Evolutionary conservation across 2,797 vertebrate genomes (phyloP).

Genomic region (Hephaestus fuliginosus): DNA sequence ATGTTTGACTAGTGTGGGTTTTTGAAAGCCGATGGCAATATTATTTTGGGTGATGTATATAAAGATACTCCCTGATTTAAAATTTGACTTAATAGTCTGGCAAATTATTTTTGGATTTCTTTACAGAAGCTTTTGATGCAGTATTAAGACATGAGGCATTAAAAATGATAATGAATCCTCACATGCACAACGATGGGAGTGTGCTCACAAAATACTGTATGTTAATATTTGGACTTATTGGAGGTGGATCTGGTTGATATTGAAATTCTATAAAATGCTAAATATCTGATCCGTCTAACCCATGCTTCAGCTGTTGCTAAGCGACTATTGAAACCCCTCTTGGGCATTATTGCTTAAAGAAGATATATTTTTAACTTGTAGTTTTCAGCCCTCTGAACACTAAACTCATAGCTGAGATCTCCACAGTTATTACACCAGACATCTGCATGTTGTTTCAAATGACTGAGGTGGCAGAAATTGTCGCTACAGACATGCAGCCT

Average conservation of each 20-base stretch:
- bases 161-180: not conserved
- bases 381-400: constrained; percentile 33
- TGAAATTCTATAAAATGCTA: constrained; percentile 34
- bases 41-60: constrained; percentile 10
- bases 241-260: constrained; percentile 20
- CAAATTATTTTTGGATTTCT: constrained; percentile 6
- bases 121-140: not conserved
- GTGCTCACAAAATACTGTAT: constrained; percentile 5
- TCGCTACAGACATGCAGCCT: not conserved
- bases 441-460: constrained; percentile 21
- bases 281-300: constrained; percentile 44
- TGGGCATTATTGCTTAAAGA: constrained; percentile 29
- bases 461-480: not conserved
- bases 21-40: not conserved
- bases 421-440: not conserved
- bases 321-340: constrained; percentile 51
- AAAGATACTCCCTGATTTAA: not conserved
- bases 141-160: too few relatives aligned
- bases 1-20: constrained; percentile 13
- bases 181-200: constrained; percentile 5
- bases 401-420: constrained; percentile 1
- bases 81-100: not conserved
- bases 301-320: constrained; percentile 66
- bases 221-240: not conserved
- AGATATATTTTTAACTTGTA: constrained; percentile 36